Evolutionary conservation across 1,140 invertebrate genomes (phyloP).

Genomic region (Drosophila nannoptera): DNA sequence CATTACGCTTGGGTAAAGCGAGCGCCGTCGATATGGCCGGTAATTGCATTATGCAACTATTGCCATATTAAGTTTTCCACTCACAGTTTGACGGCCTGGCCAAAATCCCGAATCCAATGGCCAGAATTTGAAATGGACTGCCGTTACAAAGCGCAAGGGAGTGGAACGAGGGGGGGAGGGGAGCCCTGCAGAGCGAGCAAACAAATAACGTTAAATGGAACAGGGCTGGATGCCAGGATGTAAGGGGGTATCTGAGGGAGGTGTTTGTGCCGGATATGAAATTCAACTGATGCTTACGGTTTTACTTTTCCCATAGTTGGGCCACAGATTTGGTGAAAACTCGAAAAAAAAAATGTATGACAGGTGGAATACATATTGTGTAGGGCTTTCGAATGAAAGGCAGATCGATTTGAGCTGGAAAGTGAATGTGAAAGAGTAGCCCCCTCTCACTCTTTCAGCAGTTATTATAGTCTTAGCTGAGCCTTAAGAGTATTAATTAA

Average conservation of each 20-base stretch:
- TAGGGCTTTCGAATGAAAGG: conserved; percentile 43
- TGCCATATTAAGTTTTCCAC: conserved; percentile 71
- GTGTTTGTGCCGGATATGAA: conserved; percentile 57
- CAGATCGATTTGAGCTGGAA: too few species aligned
- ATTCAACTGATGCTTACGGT: conserved; percentile 48
- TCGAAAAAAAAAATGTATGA: conserved; percentile 8
- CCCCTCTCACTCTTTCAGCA: too few species aligned
- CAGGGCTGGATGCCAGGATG: too few species aligned
- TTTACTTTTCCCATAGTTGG: neutral
- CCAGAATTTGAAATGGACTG: conserved; percentile 18
- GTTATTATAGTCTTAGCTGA: too few species aligned
- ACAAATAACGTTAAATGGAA: conserved; percentile 21
- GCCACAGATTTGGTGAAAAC: conserved; percentile 61
- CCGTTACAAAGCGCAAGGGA: conserved; percentile 11
- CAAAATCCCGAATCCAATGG: conserved; percentile 17
- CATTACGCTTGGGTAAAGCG: conserved; percentile 43
- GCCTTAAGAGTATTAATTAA: too few species aligned
- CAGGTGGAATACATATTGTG: conserved; percentile 34
- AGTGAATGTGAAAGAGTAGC: too few species aligned
- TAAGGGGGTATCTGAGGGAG: too few species aligned
- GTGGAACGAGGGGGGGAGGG: neutral
- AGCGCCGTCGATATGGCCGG: conserved; percentile 63
- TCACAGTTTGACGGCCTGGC: conserved; percentile 45
- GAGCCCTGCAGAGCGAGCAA: neutral
- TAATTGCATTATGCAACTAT: conserved; percentile 78